Base-by-base conservation (phyloP, 2,888 invertebrate genomes). In the Dione juno region DNA sequence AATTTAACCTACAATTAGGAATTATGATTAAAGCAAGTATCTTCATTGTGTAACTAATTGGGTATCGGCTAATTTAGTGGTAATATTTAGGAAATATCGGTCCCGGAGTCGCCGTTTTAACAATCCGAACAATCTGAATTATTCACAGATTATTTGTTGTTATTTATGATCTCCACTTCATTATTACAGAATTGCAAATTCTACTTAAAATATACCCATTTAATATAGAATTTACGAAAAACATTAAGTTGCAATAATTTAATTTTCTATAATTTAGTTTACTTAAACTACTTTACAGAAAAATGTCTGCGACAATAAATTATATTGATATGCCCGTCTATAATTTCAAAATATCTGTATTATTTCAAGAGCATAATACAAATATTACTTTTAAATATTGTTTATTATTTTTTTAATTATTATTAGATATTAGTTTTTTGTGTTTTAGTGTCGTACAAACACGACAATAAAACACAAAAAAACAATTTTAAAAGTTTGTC, bases 81-180 rank as follows among this genome's bases (percentile, higher is more conserved):
- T 58, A 61, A 61, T 53, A 61, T 43, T 61, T 63, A 37, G 53
- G 61, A 53, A 63, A 45, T 68, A 68, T 68, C 28, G 68, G 68
- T 63, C 68, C 61, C 68, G 45, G 53, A 63, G 61, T 53, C 63
- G 45, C 52, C 66, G 66, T 43, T 70, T 66, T 58, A 45, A 48
- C 64, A 65, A 59, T 70, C 66, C 53, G 52, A 28, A 3, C 28
- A n/a, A 70, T 70, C 70, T 52, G 43, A 43, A 59, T 61, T 61
- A 45, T 53, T 66, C 43, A 14, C 19, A 43, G 43, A 66, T 66
- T 52, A 70, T 50, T 66, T 21, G 48, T 40, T 10, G 19, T 68
- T 45, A 63, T 63, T 68, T 28, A 68, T 54, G 61, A 28, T 68
- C 21, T 43, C 45, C 37, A 68, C 19, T 37, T 63, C 37, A 40